Base-by-base conservation (phyloP, 2,888 invertebrate genomes). In the Volucella inflata region DNA sequence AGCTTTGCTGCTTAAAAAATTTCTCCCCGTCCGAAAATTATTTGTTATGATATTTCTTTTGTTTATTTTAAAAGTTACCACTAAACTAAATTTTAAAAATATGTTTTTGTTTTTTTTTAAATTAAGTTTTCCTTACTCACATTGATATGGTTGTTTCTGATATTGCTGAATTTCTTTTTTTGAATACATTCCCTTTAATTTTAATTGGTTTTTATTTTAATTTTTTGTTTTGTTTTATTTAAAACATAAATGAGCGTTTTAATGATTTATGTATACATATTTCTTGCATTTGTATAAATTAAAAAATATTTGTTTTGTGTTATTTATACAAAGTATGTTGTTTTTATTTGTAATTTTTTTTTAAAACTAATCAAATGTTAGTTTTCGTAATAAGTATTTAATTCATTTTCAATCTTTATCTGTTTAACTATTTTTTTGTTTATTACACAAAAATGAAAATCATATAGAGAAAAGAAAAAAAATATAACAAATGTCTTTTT, bases 71-170 rank as follows among this genome's bases (percentile, higher is more conserved):
- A 76, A 72, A 50, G 46, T 60, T 75, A 55, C 10, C 65, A 75
- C 78, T 84, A 84, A 85, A 81, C 62, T 77, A 83, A 65, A 84
- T 51, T 70, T 65, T 62, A 64, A 74, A 74, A 78, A 74, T 59
- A 71, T 38, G n/a, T 38, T 71, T 71, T 38, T 17, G 10, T 68
- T 48, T 62, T 30, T 62, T 9, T 17, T 70, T 67, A 30, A 50
- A 2, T 84, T 78, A 68, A 84, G 79, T 59, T 67, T 76, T 71
- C 75, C 80, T 85, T 85, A 85, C 79, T 79, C 74, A 84, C 85
- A 81, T 76, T 87, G 87, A 87, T 87, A 87, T 87, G 87, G 87
- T 87, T 87, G 87, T 87, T 87, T 87, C 87, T 87, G 87, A 87
- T 87, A 87, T 87, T 87, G 87, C 87, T 87, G 87, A 82, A 87